Base-by-base conservation (phyloP, 1,140 invertebrate species). In the Zaprionus nigranus region DNA sequence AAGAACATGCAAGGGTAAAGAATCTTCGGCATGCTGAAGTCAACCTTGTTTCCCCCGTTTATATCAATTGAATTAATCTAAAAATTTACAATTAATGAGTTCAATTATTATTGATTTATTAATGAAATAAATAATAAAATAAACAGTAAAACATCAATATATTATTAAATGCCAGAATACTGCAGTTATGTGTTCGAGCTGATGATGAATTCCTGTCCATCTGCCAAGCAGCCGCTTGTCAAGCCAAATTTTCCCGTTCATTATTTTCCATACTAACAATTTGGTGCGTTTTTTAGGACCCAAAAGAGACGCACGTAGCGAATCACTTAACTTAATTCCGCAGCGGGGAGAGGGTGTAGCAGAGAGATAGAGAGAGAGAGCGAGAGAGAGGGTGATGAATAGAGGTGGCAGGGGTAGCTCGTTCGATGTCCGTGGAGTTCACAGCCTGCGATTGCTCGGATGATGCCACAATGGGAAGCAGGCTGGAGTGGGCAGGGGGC, bases 321-420 rank as follows among this genome's bases (percentile, higher is more conserved):
- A 92, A 91, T 92, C 90, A 92, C 91, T 92, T 92, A 92, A 92
- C 86, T 92, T 81, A 85, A 90, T 76, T 82, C 76, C 68, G 54
- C 28, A 40, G 5, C 13, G 53, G 53, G 53, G 5, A 17, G 5
- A 9, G 53, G 38, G 30, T 20, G 30, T 13, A 56, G 62, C 15
- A 26, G 24, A 49, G 46, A 34, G 30, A 11, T 0, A 30, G 30
- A 11, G 9, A 34, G 2, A 28, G 2, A 15, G 26, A 24, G 20
- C 20, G 12, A n/a, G 13, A 9, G 53, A 40, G 30, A 28, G n/a
- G 7, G 40, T 17, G 40, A 46, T 46, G 7, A 46, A 46, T 17
- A 46, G 54, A 20, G 54, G 13, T 7, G 57, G 43, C 13, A 5
- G 12, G 17, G 36, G 51, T 30, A 51, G 49, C 51, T 68, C 49